Conservation (phyloP, 2,888 invertebrate species). For the Pilophorus perplexus region DNA sequence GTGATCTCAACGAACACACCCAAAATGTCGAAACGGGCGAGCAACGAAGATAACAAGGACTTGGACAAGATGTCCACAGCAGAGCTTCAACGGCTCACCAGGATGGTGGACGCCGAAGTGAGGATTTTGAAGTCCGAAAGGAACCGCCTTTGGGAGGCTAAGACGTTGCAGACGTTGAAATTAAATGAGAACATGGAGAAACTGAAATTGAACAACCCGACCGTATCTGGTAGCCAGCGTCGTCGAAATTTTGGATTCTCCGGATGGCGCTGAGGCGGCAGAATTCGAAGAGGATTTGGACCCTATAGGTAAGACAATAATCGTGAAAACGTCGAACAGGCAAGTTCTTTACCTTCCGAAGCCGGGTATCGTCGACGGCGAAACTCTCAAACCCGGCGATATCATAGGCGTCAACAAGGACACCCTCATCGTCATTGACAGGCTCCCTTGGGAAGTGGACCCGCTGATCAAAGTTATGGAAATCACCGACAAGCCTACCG, state of each 20-base stretch:
- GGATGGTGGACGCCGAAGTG: constrained; percentile 89
- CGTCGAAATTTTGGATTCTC: constrained; percentile 87
- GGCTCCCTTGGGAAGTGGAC: constrained; percentile 94
- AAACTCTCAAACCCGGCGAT: constrained; percentile 95
- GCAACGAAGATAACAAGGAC: too few species aligned
- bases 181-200: constrained; percentile 98
- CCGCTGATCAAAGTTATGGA: constrained; percentile 99
- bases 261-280: constrained; percentile 94
- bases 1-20: too few species aligned
- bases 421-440: constrained; percentile 96
- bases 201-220: constrained; percentile 99
- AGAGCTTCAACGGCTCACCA: constrained; percentile 80
- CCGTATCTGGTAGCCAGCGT: constrained; percentile 99
- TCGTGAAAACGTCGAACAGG: constrained; percentile 67
- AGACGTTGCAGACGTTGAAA: constrained; percentile 95
- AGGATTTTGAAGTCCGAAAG: constrained; percentile 99
- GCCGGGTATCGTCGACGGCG: constrained; percentile 97
- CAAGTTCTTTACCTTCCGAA: constrained; percentile 25
- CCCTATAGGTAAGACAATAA: constrained; percentile 99
- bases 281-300: constrained; percentile 58
- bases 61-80: constrained; percentile 97
- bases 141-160: constrained; percentile 94
- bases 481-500: constrained; percentile 97
- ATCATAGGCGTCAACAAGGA: constrained; percentile 93
- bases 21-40: too few species aligned